Evolutionary conservation across 2,113 vertebrate genomes (phyloP), one percentile per base, ranked within the genome.

Genomic region (Osmerus mordax): DNA sequence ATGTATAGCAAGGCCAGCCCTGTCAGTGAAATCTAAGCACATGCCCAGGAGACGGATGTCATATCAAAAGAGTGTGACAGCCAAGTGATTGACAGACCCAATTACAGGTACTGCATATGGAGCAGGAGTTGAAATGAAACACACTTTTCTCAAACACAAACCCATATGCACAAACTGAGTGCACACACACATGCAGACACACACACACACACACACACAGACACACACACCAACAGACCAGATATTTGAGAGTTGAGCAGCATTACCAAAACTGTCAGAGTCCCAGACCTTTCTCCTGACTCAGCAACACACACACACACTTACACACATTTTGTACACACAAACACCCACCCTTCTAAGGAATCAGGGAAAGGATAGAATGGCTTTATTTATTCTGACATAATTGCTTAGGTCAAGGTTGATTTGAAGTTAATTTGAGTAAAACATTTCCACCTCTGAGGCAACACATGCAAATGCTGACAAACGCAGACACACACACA

Each of bases 71-170:
- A 54, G 52, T 73, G 82, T 75, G 71, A 19, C 23, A 53, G 54
- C 68, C 59, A 75, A 66, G 67, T 67, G 82, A 84, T 60, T 84
- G 82, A 81, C 79, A 79, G 79, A 70, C 75, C 66, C 75, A 84
- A 81, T 84, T 84, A 84, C 77, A 77, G 72, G 72, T 79, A 69
- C 76, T 75, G 75, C 74, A 78, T 77, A 66, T 63, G 63, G 62
- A 29, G 41, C 52, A 73, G 67, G 63, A 28, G 56, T 58, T 65
- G 59, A 76, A 81, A 81, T 84, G 72, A 81, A 81, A 70, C 66
- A 71, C 60, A 70, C 70, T 16, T 72, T 71, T 75, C 67, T 74
- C 70, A 74, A 79, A 32, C 36, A 41, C 36, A 41, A 41, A 41
- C 36, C 36, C 36, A 41, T 41, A 9, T 41, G 5, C 36, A 41